Evolutionary conservation across 2,113 vertebrate species (phyloP).

Genomic region (Periophthalmus modestus): DNA sequence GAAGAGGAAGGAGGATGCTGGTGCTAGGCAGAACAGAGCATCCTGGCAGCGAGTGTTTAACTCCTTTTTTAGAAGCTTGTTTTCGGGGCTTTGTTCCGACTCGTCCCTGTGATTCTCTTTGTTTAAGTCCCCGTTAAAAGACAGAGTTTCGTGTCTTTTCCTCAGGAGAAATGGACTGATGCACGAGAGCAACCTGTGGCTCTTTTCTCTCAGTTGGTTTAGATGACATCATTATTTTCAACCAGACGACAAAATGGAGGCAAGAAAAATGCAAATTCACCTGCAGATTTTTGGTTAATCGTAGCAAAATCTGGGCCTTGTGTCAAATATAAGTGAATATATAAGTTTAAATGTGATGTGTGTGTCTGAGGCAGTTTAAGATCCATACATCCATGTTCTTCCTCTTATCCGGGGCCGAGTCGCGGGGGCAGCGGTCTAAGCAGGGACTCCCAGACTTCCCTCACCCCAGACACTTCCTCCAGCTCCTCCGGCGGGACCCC

Average conservation of each 20-base stretch:
- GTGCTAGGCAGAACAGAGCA: slow-evolving; percentile 66
- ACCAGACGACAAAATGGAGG: not conserved
- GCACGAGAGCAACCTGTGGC: slow-evolving; percentile 19
- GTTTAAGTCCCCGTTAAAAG: slow-evolving; percentile 14
- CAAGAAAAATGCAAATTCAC: not conserved
- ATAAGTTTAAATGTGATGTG: too few relatives aligned
- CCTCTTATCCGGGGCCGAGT: too few relatives aligned
- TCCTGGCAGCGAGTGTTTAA: slow-evolving; percentile 51
- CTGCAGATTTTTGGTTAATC: too few relatives aligned
- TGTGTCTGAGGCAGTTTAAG: too few relatives aligned
- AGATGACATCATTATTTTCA: not conserved
- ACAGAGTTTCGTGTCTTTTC: not conserved
- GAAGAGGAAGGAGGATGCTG: slow-evolving; percentile 48
- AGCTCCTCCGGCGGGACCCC: too few relatives aligned
- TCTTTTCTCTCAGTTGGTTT: not conserved
- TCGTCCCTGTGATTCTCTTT: slow-evolving; percentile 14
- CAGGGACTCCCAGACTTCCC: too few relatives aligned
- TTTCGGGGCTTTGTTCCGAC: slow-evolving; percentile 50
- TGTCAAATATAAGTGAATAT: too few relatives aligned
- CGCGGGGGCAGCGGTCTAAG: too few relatives aligned
- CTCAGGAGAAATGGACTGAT: not conserved
- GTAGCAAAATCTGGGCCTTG: too few relatives aligned
- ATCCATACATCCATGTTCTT: too few relatives aligned
- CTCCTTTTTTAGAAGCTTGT: slow-evolving; percentile 47
- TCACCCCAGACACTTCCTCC: too few relatives aligned